Evolutionary conservation across 2,888 invertebrate species (phyloP), one percentile per base, ranked within the genome.

Genomic region (Cephus spinipes): DNA sequence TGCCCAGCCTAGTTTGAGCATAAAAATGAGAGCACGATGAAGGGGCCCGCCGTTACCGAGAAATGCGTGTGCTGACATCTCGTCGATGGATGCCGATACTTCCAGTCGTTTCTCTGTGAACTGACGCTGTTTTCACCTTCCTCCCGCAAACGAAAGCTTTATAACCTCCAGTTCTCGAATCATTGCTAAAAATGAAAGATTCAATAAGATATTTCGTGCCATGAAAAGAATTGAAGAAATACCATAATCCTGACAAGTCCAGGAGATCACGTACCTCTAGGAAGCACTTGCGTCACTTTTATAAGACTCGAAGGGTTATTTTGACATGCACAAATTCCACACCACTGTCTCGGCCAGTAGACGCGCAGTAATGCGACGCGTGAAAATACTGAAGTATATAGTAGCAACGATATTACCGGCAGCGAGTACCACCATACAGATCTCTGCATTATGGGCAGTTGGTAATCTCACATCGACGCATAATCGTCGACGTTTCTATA

Each of bases 1-100:
- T 81, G 94, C 94, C 95, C 95, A 96, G 3, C 95, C 96, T 83
- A 96, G 92, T 82, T 94, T 94, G 68, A 96, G 93, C 83, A 96
- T 93, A 89, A 96, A 96, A 76, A 95, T 89, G 80, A 96, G 92
- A 23, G 93, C 91, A 81, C 92, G 92, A 90, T 89, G 92, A 85
- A 84, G 92, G 87, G 85, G 92, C 81, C 93, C 90, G 12, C 90
- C 89, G n/a, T 81, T 87, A 73, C 88, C 88, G n/a, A 91, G 80
- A 73, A 90, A 88, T 73, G 86, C 81, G 69, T 86, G 84, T 68
- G 83, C 76, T 76, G 85, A 79, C 87, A 89, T 88, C 79, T 83
- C 85, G 32, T 83, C 82, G 82, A 85, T 83, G 31, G 33, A 32
- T 76, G 23, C 23, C 23, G 55, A 6, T 2, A 55, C 55, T 23